phyloP scores from a whole-genome alignment of 2,113 vertebrate species.

The Dasyornis broadbenti region DNA sequence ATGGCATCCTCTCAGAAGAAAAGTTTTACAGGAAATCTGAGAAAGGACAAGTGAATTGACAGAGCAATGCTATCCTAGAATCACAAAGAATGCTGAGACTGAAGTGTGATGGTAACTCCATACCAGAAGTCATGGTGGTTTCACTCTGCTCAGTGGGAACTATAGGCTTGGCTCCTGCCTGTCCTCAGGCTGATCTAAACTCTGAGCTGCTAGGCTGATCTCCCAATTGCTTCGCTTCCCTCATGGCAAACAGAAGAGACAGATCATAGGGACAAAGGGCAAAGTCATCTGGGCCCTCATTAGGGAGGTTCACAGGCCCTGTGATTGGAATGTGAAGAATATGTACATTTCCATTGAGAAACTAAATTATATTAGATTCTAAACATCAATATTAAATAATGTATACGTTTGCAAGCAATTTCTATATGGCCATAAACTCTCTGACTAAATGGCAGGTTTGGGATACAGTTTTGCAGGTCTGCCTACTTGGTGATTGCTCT shows the following conservation, averaged over 20 bases:
- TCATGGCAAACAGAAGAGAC: accelerated
- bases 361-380: background rate
- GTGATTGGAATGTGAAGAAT: background rate
- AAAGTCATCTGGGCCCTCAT: background rate
- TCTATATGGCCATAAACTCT: background rate
- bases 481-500: background rate
- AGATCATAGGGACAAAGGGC: background rate
- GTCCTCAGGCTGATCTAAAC: background rate
- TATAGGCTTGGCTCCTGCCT: background rate
- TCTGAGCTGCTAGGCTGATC: background rate
- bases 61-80: background rate
- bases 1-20: background rate
- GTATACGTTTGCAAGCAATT: background rate
- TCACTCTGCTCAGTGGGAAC: background rate
- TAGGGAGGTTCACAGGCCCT: background rate
- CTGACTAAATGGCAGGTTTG: background rate
- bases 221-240: background rate
- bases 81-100: background rate
- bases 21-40: background rate
- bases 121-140: background rate
- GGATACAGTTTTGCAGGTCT: background rate
- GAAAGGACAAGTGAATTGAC: background rate
- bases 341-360: background rate
- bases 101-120: background rate
- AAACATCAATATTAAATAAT: background rate